A percentile compares a stretch with the other conserved stretches of the same genome.
These are phyloP conservation scores for Cotesia glomerata DNA, from an alignment of 1,140 invertebrate genomes.

Conservation along the genomic window DNA sequence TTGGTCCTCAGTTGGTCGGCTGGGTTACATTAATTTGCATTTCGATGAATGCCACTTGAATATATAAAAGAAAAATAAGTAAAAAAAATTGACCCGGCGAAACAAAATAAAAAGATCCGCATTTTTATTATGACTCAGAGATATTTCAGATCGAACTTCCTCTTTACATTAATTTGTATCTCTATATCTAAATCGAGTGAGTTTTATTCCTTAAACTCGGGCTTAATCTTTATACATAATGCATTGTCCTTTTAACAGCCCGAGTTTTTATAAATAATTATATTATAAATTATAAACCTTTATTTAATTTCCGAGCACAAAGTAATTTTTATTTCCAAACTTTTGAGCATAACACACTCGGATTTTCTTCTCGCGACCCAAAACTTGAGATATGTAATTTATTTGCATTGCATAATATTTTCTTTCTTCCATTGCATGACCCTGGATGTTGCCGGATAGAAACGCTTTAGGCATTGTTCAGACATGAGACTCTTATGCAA, in stretches of 20 bases:
- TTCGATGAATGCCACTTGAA: slow-evolving; percentile 10
- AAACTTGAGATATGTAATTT: slow-evolving; percentile 38
- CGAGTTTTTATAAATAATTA: too few species aligned
- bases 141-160: neutral
- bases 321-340: neutral
- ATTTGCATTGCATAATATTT: slow-evolving; percentile 46
- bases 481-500: slow-evolving; percentile 54
- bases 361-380: slow-evolving; percentile 28
- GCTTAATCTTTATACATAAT: neutral
- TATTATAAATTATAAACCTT: neutral
- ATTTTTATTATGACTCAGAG: neutral
- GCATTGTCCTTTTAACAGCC: neutral
- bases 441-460: slow-evolving; percentile 32
- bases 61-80: neutral
- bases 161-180: neutral
- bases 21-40: neutral
- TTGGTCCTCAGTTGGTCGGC: neutral
- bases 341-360: neutral
- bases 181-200: neutral
- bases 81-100: neutral
- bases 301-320: neutral
- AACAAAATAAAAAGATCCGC: neutral
- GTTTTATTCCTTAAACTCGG: neutral
- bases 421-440: slow-evolving; percentile 41
- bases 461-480: slow-evolving; percentile 47